Base-by-base conservation (phyloP, 2,888 invertebrate genomes). In the Megalurothrips usitatus region DNA sequence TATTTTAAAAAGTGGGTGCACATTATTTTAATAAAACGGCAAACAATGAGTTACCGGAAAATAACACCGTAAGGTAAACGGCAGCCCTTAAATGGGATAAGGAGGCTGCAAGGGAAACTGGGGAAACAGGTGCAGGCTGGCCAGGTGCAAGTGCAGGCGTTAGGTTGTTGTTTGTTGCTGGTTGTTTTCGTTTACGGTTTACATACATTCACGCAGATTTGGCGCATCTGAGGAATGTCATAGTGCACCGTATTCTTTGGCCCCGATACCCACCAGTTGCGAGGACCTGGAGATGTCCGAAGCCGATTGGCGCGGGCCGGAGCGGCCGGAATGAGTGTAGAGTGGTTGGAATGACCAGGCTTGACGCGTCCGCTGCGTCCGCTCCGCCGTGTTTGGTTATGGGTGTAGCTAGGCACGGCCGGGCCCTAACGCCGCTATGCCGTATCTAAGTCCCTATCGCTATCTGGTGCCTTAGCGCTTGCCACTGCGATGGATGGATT, bases 401-500 rank as follows among this genome's bases (percentile, higher is more conserved):
- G 68, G 68, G 68, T 75, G 68, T 75, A 75, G 68, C 68, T 26
- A 75, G 26, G 68, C 68, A 11, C 34, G 6, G 9, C 23, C 9
- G 68, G 68, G 68, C 23, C 34, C 34, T 43, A 43, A 43, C 34
- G 68, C 68, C 68, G 26, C 68, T 75, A 58, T 58, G 68, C 68
- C 68, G 58, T 19, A 43, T 43, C 34, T 26, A 23, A 58, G 17
- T 19, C 68, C 68, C 14, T 58, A 58, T 75, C 68, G 68, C 68
- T 58, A 58, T 58, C 58, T 58, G 6, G 58, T 58, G 14, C 34
- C 34, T 43, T 43, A 43, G 34, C 34, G 3, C 34, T 43, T 4
- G 34, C 58, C 68, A 75, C 26, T 75, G 68, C 68, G 26, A 75
- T 75, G 68, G 82, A 81, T 78, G 80, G 80, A 52, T 52, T 79